Conservation (phyloP, 2,797 vertebrate genomes). For the Pangasius krempfi region DNA sequence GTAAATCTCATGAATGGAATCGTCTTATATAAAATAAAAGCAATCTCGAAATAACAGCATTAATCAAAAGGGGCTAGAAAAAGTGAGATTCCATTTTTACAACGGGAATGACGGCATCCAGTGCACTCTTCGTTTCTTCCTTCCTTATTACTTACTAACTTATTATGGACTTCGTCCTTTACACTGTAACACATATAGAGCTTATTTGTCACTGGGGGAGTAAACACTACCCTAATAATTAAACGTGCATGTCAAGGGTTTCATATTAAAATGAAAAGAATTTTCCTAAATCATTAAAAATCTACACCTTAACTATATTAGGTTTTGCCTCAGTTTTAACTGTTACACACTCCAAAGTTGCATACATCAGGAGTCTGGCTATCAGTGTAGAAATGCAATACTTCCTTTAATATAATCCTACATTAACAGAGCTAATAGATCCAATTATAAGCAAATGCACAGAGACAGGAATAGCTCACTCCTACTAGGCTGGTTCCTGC, state of each 20-base stretch:
- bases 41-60: background rate
- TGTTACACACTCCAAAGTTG: background rate
- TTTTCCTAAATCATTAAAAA: background rate
- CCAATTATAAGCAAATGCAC: background rate
- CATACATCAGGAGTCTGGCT: too few species aligned
- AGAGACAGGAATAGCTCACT: background rate
- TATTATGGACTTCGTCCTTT: background rate
- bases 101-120: background rate
- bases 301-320: background rate
- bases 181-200: background rate
- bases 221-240: background rate
- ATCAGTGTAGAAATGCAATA: background rate
- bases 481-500: background rate
- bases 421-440: background rate
- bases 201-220: background rate
- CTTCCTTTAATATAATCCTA: background rate
- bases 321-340: background rate
- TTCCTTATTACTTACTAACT: background rate
- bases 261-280: background rate
- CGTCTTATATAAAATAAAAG: background rate
- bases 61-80: background rate
- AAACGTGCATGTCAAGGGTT: background rate
- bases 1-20: background rate
- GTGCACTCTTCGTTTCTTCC: background rate
- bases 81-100: background rate